Conservation (phyloP, 1,140 invertebrate species). For the Babylonia areolata region DNA sequence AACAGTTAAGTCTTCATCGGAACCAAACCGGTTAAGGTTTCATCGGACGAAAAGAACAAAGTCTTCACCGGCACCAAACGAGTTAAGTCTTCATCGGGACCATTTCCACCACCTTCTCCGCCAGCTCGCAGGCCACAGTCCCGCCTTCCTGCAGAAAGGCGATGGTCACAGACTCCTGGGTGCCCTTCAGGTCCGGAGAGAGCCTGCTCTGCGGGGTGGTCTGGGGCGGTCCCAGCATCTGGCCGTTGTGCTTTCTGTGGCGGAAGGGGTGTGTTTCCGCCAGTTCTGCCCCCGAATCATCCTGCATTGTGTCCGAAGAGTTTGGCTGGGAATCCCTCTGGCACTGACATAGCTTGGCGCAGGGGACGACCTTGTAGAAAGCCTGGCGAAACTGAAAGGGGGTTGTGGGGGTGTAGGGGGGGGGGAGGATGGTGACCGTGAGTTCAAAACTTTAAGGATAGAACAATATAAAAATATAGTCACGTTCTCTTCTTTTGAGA, state of each 20-base stretch:
- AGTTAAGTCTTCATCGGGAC: background rate
- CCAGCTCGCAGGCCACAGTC: background rate
- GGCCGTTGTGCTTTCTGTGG: background rate
- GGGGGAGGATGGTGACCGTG: too few relatives aligned
- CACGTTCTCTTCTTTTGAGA: too few relatives aligned
- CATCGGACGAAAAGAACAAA: too few relatives aligned
- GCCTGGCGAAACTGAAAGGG: conserved; percentile 27
- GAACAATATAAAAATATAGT: too few relatives aligned
- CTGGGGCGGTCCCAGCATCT: background rate
- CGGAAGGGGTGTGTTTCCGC: background rate
- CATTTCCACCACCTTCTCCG: background rate
- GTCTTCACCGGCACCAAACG: too few relatives aligned
- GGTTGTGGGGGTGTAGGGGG: too few relatives aligned
- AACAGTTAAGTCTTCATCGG: too few relatives aligned
- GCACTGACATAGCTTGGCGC: background rate
- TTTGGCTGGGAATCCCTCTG: background rate
- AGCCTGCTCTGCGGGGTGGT: background rate
- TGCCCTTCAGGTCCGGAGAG: background rate
- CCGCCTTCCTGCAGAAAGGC: background rate
- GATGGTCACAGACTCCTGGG: background rate
- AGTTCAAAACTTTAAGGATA: too few relatives aligned
- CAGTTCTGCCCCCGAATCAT: background rate
- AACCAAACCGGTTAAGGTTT: too few relatives aligned
- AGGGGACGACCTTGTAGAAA: background rate
- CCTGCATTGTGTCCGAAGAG: background rate